phyloP scores from a whole-genome alignment of 2,113 vertebrate genomes.

The Mesitornis unicolor region DNA sequence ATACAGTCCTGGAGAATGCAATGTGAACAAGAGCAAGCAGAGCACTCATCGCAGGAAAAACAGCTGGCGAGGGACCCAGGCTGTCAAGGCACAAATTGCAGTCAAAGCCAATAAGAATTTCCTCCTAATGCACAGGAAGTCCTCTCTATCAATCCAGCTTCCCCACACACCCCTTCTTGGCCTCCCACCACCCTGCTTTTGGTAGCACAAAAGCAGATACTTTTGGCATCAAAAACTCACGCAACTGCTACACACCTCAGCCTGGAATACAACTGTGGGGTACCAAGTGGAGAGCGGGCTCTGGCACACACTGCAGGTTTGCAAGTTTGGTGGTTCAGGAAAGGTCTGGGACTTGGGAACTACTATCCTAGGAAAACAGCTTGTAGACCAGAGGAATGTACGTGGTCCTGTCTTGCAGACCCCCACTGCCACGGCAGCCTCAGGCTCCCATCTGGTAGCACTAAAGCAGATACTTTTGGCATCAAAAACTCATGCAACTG shows the following conservation, averaged over 20 bases:
- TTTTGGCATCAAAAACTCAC: background rate
- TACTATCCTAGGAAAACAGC: background rate
- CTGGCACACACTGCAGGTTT: background rate
- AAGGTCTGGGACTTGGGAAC: background rate
- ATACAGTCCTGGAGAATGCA: constrained; percentile 43
- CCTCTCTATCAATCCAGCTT: background rate
- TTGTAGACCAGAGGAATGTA: background rate
- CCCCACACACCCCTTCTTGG: background rate
- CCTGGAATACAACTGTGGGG: background rate
- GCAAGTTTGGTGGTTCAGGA: background rate
- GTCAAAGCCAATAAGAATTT: constrained; percentile 43
- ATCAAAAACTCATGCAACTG: background rate
- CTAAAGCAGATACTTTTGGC: background rate
- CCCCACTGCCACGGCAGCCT: background rate
- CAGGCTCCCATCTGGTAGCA: background rate
- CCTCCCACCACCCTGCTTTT: background rate
- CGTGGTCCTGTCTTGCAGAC: background rate
- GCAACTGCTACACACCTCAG: background rate
- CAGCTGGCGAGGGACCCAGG: constrained; percentile 40
- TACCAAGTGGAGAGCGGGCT: background rate
- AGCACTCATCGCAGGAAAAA: constrained; percentile 49
- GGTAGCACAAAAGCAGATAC: background rate
- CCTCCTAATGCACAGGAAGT: constrained; percentile 40
- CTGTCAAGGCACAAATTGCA: constrained; percentile 39
- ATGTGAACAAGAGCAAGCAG: constrained; percentile 28